Base-by-base conservation (phyloP, 2,888 invertebrate species). In the Entomobrya multifasciata region DNA sequence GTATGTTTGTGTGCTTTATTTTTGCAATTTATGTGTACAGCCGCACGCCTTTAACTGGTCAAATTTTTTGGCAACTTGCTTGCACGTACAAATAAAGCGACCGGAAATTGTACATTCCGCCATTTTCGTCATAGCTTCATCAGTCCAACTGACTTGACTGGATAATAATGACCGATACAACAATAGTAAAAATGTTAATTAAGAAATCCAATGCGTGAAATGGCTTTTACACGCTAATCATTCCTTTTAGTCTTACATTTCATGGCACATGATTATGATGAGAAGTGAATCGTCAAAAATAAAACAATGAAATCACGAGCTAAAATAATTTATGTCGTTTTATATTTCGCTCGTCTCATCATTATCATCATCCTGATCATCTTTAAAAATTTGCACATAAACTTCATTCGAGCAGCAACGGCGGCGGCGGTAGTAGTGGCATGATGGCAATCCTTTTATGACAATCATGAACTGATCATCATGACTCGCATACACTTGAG, bases 241-340 rank as follows among this genome's bases (percentile, higher is more conserved):
- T 36, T 36, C 36, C 8, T 36, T 8, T 36, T 36, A 4, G 36
- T 36, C 36, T 36, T 36, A 6, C 36, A 36, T 36, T 4, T 8
- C 36, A 36, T 36, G 8, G 4, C 25, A 22, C 70, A 8, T 67
- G 17, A 25, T 47, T n/a, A n/a, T n/a, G n/a, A n/a, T 47, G 70
- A 22, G 17, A n/a, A 47, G 47, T 70, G 47, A 70, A 22, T 70
- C 70, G 44, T 47, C 70, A 70, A 47, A 70, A 44, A n/a, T 10
- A 49, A 70, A 25, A 70, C 70, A 70, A 70, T 70, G n/a, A n/a
- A 70, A 70, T 47, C 44, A 70, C 20, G 67, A 67, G 44, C 67
- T n/a, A n/a, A 67, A 67, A 67, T 67, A 67, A 67, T 44, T 67
- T 44, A 67, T 67, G 67, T 44, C 44, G 41, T 44, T 13, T 10